phyloP scores from a whole-genome alignment of 2,888 invertebrate species.

The Sipha maydis region DNA sequence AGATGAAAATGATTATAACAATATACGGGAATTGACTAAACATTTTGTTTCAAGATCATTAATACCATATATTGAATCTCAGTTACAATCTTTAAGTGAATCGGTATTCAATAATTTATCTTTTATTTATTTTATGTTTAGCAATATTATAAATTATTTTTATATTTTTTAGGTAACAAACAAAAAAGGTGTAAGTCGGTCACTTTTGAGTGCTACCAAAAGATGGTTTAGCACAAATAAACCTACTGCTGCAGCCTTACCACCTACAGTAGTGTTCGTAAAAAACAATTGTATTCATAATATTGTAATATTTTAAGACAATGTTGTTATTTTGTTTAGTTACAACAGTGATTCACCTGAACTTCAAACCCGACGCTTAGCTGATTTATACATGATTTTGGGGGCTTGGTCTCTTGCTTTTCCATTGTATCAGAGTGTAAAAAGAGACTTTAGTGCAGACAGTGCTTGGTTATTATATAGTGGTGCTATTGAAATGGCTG shows the following conservation, averaged over 20 bases:
- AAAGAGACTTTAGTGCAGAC: constrained; percentile 95
- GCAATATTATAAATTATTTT: too few species aligned
- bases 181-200: constrained; percentile 92
- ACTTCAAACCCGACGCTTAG: constrained; percentile 89
- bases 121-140: constrained; percentile 1
- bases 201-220: constrained; percentile 92
- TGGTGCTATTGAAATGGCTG: constrained; percentile 96
- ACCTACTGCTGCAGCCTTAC: constrained; percentile 74
- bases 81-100: constrained; percentile 83
- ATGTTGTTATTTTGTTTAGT: constrained; percentile 68
- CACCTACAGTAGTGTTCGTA: constrained; percentile 70
- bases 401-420: constrained; percentile 92
- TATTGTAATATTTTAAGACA: constrained; percentile 18
- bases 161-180: constrained; percentile 74
- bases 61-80: constrained; percentile 90
- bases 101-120: constrained; percentile 70
- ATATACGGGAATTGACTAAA: constrained; percentile 66
- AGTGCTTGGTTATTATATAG: constrained; percentile 98
- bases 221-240: constrained; percentile 94
- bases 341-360: constrained; percentile 88
- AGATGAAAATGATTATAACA: constrained; percentile 65
- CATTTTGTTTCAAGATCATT: constrained; percentile 84
- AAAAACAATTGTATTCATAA: constrained; percentile 23
- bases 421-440: constrained; percentile 94
- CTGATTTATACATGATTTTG: constrained; percentile 96